Evolutionary conservation across 1,140 invertebrate genomes (phyloP), one percentile per base, ranked within the genome.

Genomic region (Formica selysi): DNA sequence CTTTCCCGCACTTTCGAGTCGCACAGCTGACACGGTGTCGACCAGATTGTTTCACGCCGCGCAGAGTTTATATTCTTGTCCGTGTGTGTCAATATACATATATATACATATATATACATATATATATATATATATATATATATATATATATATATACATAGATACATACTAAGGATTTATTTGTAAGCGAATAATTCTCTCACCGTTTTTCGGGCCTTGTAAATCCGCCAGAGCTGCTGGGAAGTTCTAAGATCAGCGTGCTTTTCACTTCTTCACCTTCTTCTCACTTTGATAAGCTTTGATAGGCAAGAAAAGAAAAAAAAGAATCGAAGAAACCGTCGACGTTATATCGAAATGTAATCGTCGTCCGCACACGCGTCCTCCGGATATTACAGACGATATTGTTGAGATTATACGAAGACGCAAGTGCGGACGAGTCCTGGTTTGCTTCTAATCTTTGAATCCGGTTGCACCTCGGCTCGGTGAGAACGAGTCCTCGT

Each of bases 141-240:
- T 10, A 41, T 48, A 16, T 48, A 48, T 48, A 16, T 51, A 51
- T 51, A 16, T 51, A 19, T 51, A 51, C 48, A 51, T 51, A 51
- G 48, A 51, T 74, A 83, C 57, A 44, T 71, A 36, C 8, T 81
- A 83, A 83, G 68, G 13, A 38, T 83, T 81, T 62, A 83, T 83
- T 83, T 83, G 54, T 74, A 83, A 83, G 79, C 38, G 64, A 78
- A 80, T 61, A 44, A 80, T 73, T 83, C 67, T 81, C 54, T 74
- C 79, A 74, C 79, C 79, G 44, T 68, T 80, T 80, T 51, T 67
- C 48, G 79, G 74, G 79, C 79, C 79, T 83, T 83, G 79, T 83
- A 83, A 83, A 83, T 83, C 68, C 79, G 79, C 79, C 57, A 83
- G 68, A 74, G 79, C 54, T 80, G 78, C 78, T 74, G 79, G 38